Conservation (phyloP, 2,113 vertebrate genomes). For the Silurus meridionalis region DNA sequence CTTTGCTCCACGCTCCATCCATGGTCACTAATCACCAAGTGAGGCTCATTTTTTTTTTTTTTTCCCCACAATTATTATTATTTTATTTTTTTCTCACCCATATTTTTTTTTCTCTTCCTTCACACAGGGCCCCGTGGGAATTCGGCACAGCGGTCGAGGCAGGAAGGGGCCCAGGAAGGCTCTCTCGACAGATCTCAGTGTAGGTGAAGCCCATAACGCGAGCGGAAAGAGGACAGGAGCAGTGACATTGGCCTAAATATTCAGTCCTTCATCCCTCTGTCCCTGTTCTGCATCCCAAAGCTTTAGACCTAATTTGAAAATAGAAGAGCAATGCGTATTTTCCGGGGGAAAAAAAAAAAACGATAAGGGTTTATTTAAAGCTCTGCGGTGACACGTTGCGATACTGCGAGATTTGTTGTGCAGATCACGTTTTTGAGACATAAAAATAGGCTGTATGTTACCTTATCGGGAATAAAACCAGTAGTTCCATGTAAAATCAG, state of each 20-base stretch:
- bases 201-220: conserved; percentile 83
- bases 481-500: no score
- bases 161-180: conserved; percentile 87
- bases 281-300: not conserved
- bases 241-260: conserved; percentile 6
- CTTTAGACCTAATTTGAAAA: conserved; percentile 31
- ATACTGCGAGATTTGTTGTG: no score
- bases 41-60: not conserved
- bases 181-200: conserved; percentile 89
- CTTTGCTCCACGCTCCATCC: conserved; percentile 84
- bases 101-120: not conserved
- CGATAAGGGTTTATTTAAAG: not conserved
- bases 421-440: no score
- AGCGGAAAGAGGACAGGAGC: not conserved
- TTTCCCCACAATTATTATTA: not conserved
- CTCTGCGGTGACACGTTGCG: not conserved
- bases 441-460: no score
- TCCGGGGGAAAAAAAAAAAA: not conserved
- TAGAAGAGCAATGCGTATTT: not conserved
- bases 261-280: not conserved
- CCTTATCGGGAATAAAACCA: no score
- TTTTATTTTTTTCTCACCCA: not conserved
- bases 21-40: conserved; percentile 79
- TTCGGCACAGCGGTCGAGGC: conserved; percentile 84
- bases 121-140: conserved; percentile 82